Conservation (phyloP, 1,140 invertebrate species). For the Ceratina calcarata region DNA sequence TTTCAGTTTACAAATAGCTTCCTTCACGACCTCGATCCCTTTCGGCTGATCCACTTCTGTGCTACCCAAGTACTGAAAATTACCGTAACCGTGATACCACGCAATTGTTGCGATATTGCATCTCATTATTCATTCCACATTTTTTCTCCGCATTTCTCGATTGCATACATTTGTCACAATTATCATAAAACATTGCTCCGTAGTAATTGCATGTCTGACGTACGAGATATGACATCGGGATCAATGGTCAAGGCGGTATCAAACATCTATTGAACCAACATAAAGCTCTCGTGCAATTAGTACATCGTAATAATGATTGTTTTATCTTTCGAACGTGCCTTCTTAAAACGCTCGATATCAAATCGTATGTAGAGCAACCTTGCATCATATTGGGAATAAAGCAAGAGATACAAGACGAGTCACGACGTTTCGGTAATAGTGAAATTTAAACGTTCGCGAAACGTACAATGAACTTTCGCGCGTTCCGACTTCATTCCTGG, state of each 20-base stretch:
- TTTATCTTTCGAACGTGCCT: not conserved
- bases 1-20: slow-evolving; percentile 96
- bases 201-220: not conserved
- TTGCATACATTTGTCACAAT: not conserved
- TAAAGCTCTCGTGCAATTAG: not conserved
- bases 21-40: slow-evolving; percentile 97
- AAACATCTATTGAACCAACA: not conserved
- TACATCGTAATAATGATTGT: not conserved
- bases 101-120: not conserved
- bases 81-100: not conserved
- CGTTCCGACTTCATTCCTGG: slow-evolving; percentile 4
- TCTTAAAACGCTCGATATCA: not conserved
- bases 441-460: slow-evolving; percentile 48
- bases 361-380: not conserved
- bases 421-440: slow-evolving; percentile 29
- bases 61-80: slow-evolving; percentile 93
- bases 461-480: slow-evolving; percentile 48
- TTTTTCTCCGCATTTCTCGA: not conserved
- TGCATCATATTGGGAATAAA: too few species aligned
- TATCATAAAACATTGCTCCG: slow-evolving; percentile 17
- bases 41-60: slow-evolving; percentile 96
- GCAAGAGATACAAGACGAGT: not conserved
- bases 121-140: not conserved
- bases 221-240: not conserved
- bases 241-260: slow-evolving; percentile 20